Base-by-base conservation (phyloP, 2,797 vertebrate genomes). In the Tinamus major region DNA sequence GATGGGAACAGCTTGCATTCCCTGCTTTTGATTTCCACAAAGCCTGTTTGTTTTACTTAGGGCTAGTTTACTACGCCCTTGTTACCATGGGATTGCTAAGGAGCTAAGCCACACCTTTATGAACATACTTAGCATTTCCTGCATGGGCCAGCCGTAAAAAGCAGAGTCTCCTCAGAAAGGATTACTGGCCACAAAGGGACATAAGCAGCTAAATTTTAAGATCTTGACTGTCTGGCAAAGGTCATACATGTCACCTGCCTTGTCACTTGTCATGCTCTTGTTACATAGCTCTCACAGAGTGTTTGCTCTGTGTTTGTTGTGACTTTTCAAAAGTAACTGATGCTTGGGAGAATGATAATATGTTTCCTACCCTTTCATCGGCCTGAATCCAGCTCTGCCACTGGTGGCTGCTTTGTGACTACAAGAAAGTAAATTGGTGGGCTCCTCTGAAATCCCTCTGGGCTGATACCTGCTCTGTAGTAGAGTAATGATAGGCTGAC, bases 21-120 rank as follows among this genome's bases (percentile, higher is more conserved):
- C 92, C 94, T 90, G 14, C 83, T 95, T 94, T 31, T 83, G 79
- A 88, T 87, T 96, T 94, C 84, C 86, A 88, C 92, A 93, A 87
- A 94, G 91, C 77, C 84, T 95, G 85, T 92, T 96, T 95, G 91
- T 96, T 96, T 96, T 95, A 95, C 92, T 95, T 86, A 85, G 92
- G 94, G 93, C 72, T 41, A 87, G 62, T 87, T 91, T 56, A 68
- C 85, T 92, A 92, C 16, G 3, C 74, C 81, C 62, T 48, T 61
- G 94, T 97, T 94, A 76, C 92, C 89, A 95, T 90, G 92, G 94
- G 70, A 92, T 92, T 92, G 89, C 84, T 55, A 90, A 71, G 93
- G 89, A 95, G 83, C 67, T 78, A 91, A 89, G 88, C 79, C 96
- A 92, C 97, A 94, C 96, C 95, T 95, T 95, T 85, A 62, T 51